Percentiles rank a stretch among this genome's conserved stretches.
These are phyloP conservation scores for Tachystola acroxantha DNA, from an alignment of 2,888 invertebrate genomes.

Conservation along the genomic window DNA sequence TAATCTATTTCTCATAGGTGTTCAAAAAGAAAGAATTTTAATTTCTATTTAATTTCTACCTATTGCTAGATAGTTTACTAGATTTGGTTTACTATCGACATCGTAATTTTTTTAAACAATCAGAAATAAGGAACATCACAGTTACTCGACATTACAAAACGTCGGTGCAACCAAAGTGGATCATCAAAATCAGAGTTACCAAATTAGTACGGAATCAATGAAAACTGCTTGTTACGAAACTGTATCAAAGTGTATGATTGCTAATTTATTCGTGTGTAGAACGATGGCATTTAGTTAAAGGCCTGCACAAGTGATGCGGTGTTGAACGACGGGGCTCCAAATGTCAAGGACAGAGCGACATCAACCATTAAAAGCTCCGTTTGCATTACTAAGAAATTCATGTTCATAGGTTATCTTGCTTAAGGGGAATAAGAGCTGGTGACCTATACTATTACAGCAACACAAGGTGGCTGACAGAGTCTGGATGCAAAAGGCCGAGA, in stretches of 20 bases:
- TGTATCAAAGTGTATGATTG: conserved; percentile 2
- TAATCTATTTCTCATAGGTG: no score
- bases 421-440: no score
- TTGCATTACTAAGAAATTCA: conserved; percentile 3
- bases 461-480: no score
- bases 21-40: no score
- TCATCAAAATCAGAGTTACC: not conserved
- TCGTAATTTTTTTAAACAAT: no score
- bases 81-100: no score
- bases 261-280: conserved; percentile 6
- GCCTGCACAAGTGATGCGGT: conserved; percentile 10
- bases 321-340: conserved; percentile 5
- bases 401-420: no score
- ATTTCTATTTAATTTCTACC: no score
- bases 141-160: not conserved
- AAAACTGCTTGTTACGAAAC: not conserved
- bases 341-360: conserved; percentile 16
- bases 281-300: conserved; percentile 14
- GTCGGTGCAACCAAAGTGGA: not conserved
- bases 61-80: no score
- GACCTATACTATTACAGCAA: no score
- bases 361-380: conserved; percentile 8
- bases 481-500: no score
- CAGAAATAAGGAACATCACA: no score
- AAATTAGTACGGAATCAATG: not conserved